Evolutionary conservation across 2,113 vertebrate species (phyloP).

Genomic region (Gambusia affinis): DNA sequence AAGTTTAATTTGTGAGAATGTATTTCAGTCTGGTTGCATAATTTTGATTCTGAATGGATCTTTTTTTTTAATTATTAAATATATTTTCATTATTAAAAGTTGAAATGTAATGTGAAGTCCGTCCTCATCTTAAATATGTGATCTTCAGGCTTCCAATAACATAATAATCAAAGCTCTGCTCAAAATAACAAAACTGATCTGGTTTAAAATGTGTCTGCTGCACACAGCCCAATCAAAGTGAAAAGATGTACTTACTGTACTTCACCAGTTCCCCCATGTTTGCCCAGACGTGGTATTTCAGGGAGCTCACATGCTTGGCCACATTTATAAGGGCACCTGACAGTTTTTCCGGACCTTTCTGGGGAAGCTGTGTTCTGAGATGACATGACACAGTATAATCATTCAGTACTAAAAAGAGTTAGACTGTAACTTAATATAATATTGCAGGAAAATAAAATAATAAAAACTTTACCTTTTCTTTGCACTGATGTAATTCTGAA

Average conservation of each 20-base stretch:
- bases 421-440: neutral
- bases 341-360: constrained; percentile 67
- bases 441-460: too few relatives aligned
- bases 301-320: constrained; percentile 75
- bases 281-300: constrained; percentile 81
- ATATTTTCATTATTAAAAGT: neutral
- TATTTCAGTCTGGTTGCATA: too few relatives aligned
- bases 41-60: too few relatives aligned
- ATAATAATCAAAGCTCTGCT: neutral
- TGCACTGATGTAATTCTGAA: constrained; percentile 77
- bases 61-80: neutral
- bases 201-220: too few relatives aligned
- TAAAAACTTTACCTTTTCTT: constrained; percentile 71
- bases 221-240: neutral
- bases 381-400: neutral
- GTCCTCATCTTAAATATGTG: neutral
- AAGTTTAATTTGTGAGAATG: too few relatives aligned
- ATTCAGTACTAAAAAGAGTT: neutral
- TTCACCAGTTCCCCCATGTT: constrained; percentile 79
- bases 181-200: neutral
- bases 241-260: constrained; percentile 72
- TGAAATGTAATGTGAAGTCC: neutral
- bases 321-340: constrained; percentile 75
- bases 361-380: constrained; percentile 70
- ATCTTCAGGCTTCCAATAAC: too few relatives aligned